Base-by-base conservation (phyloP, 1,140 invertebrate genomes). In the Carposina sasakii region DNA sequence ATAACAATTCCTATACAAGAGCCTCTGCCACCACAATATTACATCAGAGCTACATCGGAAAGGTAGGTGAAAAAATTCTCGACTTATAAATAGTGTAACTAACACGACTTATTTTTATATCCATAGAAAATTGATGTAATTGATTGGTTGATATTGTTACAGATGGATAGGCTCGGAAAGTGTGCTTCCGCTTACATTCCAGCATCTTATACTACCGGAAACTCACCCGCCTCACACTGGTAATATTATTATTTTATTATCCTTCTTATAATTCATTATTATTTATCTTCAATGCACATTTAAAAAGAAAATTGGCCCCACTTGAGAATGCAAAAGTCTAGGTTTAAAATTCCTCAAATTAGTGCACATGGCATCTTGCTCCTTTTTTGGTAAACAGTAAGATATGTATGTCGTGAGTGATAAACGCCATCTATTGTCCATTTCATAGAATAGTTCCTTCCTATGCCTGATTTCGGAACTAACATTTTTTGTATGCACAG, bases 1-100 rank as follows among this genome's bases (percentile, higher is more conserved):
- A 98, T 99, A 85, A 99, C 97, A 0, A 98, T 99, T 74, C 98
- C 98, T 0, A 89, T 99, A 12, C 88, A 90, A 42, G 97, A 99
- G 70, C 94, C 96, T 2, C 73, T 97, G 41, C 96, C 97, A 1
- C 88, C 91, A 21, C 96, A 99, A 72, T 99, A 99, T 86, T 93
- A 96, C 60, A 89, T 99, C 2, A 89, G 91, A 59, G 91, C 93
- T 13, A 91, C 90, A 16, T 97, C 94, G 54, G 97, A 99, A 86
- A 87, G 83, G 83, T 84, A 59, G 28, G 17, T 23, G 8, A 21
- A 16, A 46, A 45, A 17, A 5, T 41, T 22, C 10, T 34, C 22
- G 23, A 22, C 10, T 28, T 39, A 26, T 34, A 16, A 34, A 23
- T 21, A 17, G 45, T 45, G n/a, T 1, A 10, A 22, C 10, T 21